phyloP scores from a whole-genome alignment of 1,140 invertebrate genomes.

The Antheraea mylitta region DNA sequence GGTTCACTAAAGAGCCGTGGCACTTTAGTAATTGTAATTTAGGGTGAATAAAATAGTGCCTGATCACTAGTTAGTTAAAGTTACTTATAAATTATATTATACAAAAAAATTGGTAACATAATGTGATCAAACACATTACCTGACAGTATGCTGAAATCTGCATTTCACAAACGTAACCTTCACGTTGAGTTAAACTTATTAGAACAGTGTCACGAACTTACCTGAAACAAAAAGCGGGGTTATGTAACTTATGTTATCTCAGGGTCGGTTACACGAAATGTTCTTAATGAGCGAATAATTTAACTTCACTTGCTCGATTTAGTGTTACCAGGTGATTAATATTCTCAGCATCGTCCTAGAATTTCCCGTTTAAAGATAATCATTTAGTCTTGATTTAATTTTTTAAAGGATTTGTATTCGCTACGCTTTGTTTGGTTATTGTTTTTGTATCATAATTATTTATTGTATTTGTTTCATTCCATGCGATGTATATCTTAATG shows the following conservation, averaged over 20 bases:
- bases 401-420: no score
- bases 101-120: background rate
- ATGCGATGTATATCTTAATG: no score
- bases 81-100: background rate
- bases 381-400: no score
- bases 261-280: background rate
- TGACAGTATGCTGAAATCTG: background rate
- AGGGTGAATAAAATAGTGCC: no score
- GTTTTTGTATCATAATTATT: no score
- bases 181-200: background rate
- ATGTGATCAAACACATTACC: background rate
- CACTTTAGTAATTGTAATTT: no score
- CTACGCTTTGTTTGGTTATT: no score
- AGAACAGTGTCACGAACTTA: slow-evolving; percentile 10
- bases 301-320: background rate
- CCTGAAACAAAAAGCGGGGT: slow-evolving; percentile 6
- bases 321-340: background rate
- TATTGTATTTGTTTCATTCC: no score
- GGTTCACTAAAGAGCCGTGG: no score
- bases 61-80: background rate
- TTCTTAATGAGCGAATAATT: slow-evolving; percentile 1
- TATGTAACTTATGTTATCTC: slow-evolving; percentile 3
- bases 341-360: background rate
- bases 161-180: background rate
- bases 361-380: background rate